Percentiles rank a stretch among this genome's conserved stretches.
phyloP scores from a whole-genome alignment of 2,888 invertebrate species.

The Mayetiola destructor region DNA sequence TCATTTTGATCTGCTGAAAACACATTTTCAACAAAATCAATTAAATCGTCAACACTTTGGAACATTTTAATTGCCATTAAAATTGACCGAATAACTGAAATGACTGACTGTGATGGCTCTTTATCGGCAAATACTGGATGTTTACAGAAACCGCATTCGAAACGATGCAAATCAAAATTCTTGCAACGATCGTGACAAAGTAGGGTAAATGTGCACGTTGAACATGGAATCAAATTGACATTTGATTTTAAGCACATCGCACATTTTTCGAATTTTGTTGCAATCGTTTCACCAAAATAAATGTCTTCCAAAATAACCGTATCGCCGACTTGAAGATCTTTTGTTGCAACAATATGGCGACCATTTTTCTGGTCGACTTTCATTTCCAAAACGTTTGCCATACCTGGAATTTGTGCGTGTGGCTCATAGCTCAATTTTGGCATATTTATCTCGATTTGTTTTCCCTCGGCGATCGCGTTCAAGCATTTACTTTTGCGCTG shows the following conservation, averaged over 20 bases:
- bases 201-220: not conserved
- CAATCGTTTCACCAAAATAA: not conserved
- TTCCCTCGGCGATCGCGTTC: not conserved
- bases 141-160: no score
- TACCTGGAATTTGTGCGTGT: conserved; percentile 41
- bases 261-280: not conserved
- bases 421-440: conserved; percentile 13
- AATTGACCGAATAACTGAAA: not conserved
- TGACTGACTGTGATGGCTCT: not conserved
- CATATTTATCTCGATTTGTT: not conserved
- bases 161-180: not conserved
- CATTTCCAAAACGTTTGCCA: conserved; percentile 47
- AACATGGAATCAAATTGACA: conserved; percentile 3
- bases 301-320: conserved; percentile 43
- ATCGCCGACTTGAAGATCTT: conserved; percentile 60
- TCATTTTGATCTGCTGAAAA: not conserved
- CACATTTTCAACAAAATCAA: not conserved
- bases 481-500: conserved; percentile 42
- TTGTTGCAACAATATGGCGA: conserved; percentile 52
- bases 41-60: not conserved
- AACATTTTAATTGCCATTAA: not conserved
- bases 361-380: conserved; percentile 45
- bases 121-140: no score
- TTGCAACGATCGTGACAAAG: not conserved
- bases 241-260: not conserved